Conservation (phyloP, 2,797 vertebrate species). For the Pampus argenteus region DNA sequence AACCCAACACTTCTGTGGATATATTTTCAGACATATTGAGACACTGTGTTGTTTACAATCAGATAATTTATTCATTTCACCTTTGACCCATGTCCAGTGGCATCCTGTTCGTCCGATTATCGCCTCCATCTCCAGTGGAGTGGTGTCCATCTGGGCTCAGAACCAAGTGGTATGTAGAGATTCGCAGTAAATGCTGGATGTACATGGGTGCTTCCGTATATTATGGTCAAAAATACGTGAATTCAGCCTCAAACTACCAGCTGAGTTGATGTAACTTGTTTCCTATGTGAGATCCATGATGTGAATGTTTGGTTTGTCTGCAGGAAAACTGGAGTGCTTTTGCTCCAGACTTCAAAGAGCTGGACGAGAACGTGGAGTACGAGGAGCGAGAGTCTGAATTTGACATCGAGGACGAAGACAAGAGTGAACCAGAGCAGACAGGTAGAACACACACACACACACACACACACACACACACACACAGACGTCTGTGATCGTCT, state of each 20-base stretch:
- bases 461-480: constrained; percentile 12
- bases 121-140: constrained; percentile 97
- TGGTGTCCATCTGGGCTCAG: constrained; percentile 99
- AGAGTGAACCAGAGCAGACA: constrained; percentile 97
- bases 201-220: not conserved
- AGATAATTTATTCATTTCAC: constrained; percentile 4
- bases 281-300: not conserved
- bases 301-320: constrained; percentile 11
- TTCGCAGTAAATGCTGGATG: not conserved
- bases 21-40: not conserved
- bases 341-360: constrained; percentile 97
- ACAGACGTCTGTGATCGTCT: no score
- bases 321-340: constrained; percentile 99
- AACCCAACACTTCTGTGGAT: not conserved
- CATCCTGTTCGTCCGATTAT: constrained; percentile 98
- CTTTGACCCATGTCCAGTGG: constrained; percentile 85
- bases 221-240: not conserved
- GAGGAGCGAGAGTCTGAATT: constrained; percentile 98
- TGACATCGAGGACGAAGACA: constrained; percentile 98
- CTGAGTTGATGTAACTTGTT: not conserved
- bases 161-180: constrained; percentile 95
- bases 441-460: constrained; percentile 76
- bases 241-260: not conserved
- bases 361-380: constrained; percentile 98
- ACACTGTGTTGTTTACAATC: not conserved